These are phyloP conservation scores for Cephalopachus bancanus DNA, from an alignment of 2,797 vertebrate species.

Conservation along the genomic window DNA sequence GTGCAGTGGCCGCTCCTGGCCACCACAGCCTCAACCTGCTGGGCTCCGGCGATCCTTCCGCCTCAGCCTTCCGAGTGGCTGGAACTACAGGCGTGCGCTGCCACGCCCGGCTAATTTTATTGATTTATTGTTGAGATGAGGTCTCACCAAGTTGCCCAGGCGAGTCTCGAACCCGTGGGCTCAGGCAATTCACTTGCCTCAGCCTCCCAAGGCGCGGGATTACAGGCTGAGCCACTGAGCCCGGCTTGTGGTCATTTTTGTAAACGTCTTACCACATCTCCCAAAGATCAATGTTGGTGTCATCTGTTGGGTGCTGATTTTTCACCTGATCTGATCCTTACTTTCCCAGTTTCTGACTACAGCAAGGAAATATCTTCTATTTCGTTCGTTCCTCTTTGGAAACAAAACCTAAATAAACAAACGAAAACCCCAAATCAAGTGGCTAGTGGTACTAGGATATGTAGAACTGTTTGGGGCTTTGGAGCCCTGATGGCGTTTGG, in stretches of 20 bases:
- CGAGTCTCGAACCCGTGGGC: too few relatives aligned
- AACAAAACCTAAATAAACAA: not conserved
- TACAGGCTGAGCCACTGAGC: too few relatives aligned
- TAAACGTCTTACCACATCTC: not conserved
- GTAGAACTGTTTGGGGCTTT: not conserved
- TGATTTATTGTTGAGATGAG: too few relatives aligned
- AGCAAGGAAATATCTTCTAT: not conserved
- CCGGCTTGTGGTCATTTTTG: not conserved
- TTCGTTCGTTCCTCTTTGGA: slow-evolving; percentile 37
- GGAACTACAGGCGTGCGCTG: too few relatives aligned
- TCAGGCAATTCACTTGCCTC: too few relatives aligned
- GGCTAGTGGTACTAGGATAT: not conserved
- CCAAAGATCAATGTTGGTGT: slow-evolving; percentile 16
- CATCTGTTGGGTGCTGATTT: not conserved
- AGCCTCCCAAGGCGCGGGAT: too few relatives aligned
- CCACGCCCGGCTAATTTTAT: too few relatives aligned
- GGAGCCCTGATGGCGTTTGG: not conserved
- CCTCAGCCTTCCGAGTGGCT: too few relatives aligned
- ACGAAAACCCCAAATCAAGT: not conserved
- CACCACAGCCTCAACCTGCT: too few relatives aligned
- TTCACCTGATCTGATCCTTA: not conserved
- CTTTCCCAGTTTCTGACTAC: not conserved
- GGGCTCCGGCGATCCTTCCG: too few relatives aligned
- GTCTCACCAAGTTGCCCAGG: too few relatives aligned
- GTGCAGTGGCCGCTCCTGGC: too few relatives aligned